Evolutionary conservation across 1,140 invertebrate genomes (phyloP).

Genomic region (Apolygus lucorum): DNA sequence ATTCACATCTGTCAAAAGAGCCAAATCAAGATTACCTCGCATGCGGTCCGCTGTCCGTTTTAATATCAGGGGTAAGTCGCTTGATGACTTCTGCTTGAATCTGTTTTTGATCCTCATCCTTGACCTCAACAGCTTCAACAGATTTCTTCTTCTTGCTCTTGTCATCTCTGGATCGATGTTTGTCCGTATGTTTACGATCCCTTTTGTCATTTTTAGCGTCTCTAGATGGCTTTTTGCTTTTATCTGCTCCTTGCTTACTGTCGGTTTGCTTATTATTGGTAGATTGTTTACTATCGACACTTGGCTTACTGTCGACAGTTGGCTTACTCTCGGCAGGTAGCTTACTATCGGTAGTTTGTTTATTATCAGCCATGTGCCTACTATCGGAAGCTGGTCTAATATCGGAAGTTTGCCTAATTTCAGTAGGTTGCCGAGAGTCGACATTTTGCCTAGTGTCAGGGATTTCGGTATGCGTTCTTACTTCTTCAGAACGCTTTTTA

Average conservation of each 20-base stretch:
- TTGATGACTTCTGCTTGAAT: conserved; percentile 23
- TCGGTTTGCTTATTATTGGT: conserved; percentile 36
- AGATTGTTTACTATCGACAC: neutral
- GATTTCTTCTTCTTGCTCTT: conserved; percentile 22
- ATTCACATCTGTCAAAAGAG: too few species aligned
- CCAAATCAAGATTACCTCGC: conserved; percentile 20
- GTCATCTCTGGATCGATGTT: conserved; percentile 31
- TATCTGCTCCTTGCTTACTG: conserved; percentile 34
- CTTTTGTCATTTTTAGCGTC: conserved; percentile 36
- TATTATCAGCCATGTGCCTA: conserved; percentile 27
- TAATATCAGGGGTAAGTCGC: conserved; percentile 25
- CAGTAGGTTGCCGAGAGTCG: too few species aligned
- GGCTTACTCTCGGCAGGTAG: too few species aligned
- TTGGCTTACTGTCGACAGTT: too few species aligned
- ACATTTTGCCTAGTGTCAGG: conserved; percentile 46
- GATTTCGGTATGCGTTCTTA: conserved; percentile 44
- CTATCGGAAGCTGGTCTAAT: too few species aligned
- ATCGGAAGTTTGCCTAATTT: too few species aligned
- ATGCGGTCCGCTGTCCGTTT: neutral
- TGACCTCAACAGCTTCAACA: conserved; percentile 5
- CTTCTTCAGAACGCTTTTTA: conserved; percentile 38
- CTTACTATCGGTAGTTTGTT: conserved; percentile 30
- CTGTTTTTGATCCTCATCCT: neutral
- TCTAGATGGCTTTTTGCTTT: conserved; percentile 25
- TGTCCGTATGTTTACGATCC: conserved; percentile 39